A percentile compares a stretch with the other conserved stretches of the same genome.
Evolutionary conservation across 2,113 vertebrate genomes (phyloP).

Genomic region (Sialia sialis): DNA sequence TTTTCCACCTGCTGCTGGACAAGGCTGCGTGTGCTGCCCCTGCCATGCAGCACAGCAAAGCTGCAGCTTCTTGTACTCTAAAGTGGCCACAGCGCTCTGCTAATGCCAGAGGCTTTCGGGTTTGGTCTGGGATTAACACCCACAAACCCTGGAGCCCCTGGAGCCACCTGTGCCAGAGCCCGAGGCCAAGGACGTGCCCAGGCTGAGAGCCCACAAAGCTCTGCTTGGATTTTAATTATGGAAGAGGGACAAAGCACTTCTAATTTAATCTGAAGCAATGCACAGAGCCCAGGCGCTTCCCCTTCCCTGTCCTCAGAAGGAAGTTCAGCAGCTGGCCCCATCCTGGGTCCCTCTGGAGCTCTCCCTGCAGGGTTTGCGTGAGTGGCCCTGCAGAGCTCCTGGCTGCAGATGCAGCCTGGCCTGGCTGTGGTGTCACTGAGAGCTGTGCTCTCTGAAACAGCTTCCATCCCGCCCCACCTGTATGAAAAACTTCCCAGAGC

Average conservation of each 20-base stretch:
- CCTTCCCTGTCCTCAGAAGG: background rate
- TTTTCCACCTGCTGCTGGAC: background rate
- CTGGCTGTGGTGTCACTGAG: fast-evolving
- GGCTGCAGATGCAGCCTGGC: fast-evolving
- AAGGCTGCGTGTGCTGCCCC: background rate
- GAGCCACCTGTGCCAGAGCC: background rate
- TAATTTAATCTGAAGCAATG: fast-evolving
- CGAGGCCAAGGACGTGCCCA: fast-evolving
- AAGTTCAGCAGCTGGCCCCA: fast-evolving
- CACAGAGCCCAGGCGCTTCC: background rate
- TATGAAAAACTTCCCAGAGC: no score
- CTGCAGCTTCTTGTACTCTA: fast-evolving
- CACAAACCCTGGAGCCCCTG: background rate
- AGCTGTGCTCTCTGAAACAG: background rate
- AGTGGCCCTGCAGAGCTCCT: background rate
- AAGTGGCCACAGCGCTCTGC: fast-evolving
- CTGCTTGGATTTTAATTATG: background rate
- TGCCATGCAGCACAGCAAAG: fast-evolving
- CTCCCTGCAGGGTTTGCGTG: background rate
- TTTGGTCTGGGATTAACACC: no score
- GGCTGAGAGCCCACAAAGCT: background rate
- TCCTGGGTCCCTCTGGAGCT: background rate
- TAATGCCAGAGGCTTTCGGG: background rate
- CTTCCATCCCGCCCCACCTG: background rate
- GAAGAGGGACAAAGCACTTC: background rate